Evolutionary conservation across 2,797 vertebrate genomes (phyloP).

Genomic region (Triplophysa bombifrons): DNA sequence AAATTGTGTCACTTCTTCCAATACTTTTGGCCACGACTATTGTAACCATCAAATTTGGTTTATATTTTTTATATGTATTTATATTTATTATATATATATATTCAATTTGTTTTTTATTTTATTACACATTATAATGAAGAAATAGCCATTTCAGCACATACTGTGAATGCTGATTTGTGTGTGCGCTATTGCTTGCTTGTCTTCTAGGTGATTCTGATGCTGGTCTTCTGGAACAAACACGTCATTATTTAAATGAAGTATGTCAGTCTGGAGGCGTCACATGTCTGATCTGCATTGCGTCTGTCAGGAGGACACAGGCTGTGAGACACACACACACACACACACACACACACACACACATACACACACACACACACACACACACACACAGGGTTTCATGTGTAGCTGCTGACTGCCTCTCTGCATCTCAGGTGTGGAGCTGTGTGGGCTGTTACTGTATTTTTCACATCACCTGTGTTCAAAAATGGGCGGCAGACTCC

Average conservation of each 20-base stretch:
- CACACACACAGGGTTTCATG: neutral
- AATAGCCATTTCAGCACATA: too few species aligned
- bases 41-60: too few species aligned
- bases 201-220: slow-evolving; percentile 21
- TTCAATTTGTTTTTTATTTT: too few species aligned
- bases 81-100: too few species aligned
- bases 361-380: neutral
- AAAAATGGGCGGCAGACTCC: slow-evolving; percentile 96
- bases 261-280: slow-evolving; percentile 93
- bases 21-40: too few species aligned
- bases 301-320: slow-evolving; percentile 91
- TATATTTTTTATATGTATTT: too few species aligned
- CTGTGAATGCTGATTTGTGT: neutral
- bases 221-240: slow-evolving; percentile 78
- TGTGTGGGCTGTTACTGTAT: slow-evolving; percentile 92
- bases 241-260: slow-evolving; percentile 90
- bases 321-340: slow-evolving; percentile 72
- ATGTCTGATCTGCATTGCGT: slow-evolving; percentile 95
- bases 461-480: slow-evolving; percentile 95
- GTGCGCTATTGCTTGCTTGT: neutral
- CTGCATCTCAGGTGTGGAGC: slow-evolving; percentile 86
- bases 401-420: neutral
- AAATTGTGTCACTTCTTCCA: too few species aligned
- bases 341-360: neutral
- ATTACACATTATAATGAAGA: too few species aligned